Base-by-base conservation (phyloP, 1,140 invertebrate genomes). In the Drosophila serrata region DNA sequence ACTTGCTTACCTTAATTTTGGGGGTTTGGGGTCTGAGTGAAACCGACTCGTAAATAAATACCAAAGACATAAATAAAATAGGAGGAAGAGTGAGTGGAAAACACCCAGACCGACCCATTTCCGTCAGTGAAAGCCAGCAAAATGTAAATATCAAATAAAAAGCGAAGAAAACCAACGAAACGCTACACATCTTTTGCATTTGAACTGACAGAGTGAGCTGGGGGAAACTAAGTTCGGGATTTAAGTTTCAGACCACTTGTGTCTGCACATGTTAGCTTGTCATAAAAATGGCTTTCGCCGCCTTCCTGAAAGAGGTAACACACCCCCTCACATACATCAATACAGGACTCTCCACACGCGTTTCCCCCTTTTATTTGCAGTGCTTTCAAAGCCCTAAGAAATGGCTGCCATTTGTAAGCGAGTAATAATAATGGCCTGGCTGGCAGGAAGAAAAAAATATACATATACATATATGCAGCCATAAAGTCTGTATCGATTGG, bases 81-180 rank as follows among this genome's bases (percentile, higher is more conserved):
- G n/a, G 11, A 68, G 31, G 49, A n/a, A 17, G 48, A 49, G 35
- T 29, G 27, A 19, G 37, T 8, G 60, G n/a, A 31, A 59, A 70
- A 27, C 67, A 48, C 35, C 9, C 68, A 70, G 40, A 33, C 22
- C 64, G 40, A 72, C 65, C 69, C 51, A 72, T 46, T 70, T 70
- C n/a, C 65, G 12, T 27, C 45, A 42, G 35, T 72, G 68, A 72
- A 70, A 72, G 68, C 68, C 27, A 49, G 33, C 35, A 22, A 49
- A 59, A 73, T 59, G 69, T 73, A 73, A 73, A 72, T 73, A 72
- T 73, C 67, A 72, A 72, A 70, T 72, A 72, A 70, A 72, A 59
- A 19, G 64, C 64, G 37, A 35, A 19, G 63, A 9, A 27, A 70
- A 72, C 7, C 51, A 19, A 6, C 7, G 33, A 37, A 46, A 35